Base-by-base conservation (phyloP, 2,797 vertebrate genomes). In the Tenualosa ilisha region DNA sequence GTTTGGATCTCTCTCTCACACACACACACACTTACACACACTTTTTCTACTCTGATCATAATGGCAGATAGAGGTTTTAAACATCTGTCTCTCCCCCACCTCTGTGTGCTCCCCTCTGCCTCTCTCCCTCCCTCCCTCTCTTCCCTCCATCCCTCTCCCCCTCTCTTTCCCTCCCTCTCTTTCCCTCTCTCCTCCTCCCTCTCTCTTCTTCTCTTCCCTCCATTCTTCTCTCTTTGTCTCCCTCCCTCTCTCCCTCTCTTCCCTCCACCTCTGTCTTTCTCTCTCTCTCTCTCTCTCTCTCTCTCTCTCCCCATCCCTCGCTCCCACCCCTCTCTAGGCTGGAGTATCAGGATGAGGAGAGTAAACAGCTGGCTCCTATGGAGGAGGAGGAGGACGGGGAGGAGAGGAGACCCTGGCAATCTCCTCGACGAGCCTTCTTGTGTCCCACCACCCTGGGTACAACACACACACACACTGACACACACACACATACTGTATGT, bases 291-390 rank as follows among this genome's bases (percentile, higher is more conserved):
- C 26, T 6, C 65, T 37, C 13, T 40, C 65, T 15, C 26, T 17
- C 65, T 40, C 15, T 43, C 31, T 20, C 15, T 20, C 26, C 5
- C 1, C 6, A 12, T 75, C 13, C 40, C 7, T 31, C 65, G 40
- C 24, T 31, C 26, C 5, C 65, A 40, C 26, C 40, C 15, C 65
- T 40, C 15, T 40, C 31, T 75, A 0, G 98, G 95, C 95, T 98
- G 53, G 95, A 97, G 85, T 97, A 97, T 93, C 96, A 96, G 54
- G 97, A 99, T 85, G 97, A 99, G 61, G 96, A 98, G 90, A 97
- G 96, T 90, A 97, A 97, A 92, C 98, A 99, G 91, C 88, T 99
- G 86, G 94, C 97, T 86, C 96, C 95, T 40, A 96, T 97, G 89
- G 96, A 97, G 90, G 94, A 94, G 86, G 91, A 88, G 43, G 93